These are phyloP conservation scores for Notolabrus celidotus DNA, from an alignment of 2,797 vertebrate genomes.

Conservation along the genomic window DNA sequence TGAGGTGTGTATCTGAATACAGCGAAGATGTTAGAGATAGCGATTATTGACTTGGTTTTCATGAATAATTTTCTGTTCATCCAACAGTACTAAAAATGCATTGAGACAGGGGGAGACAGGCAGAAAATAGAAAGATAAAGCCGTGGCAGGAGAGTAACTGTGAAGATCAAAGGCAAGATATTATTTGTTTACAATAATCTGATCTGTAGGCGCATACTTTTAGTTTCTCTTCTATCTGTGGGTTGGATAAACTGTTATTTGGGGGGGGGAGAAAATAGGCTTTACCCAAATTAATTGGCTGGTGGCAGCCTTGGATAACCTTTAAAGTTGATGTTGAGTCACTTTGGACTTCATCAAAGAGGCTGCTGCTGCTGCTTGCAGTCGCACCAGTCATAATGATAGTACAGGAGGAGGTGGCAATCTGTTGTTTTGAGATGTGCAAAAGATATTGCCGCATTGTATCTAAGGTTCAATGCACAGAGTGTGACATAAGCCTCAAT, in stretches of 20 bases:
- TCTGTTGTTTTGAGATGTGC: neutral
- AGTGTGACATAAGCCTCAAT: neutral
- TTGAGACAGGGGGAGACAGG: constrained; percentile 11
- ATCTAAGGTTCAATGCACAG: neutral
- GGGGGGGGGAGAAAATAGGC: neutral
- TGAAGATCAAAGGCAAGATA: constrained; percentile 30
- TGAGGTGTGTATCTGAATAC: constrained; percentile 6
- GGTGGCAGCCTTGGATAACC: neutral
- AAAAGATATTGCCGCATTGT: constrained; percentile 1
- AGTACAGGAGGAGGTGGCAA: neutral
- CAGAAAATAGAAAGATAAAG: constrained; percentile 31
- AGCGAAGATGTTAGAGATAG: constrained; percentile 29
- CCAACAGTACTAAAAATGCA: constrained; percentile 15
- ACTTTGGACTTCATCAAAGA: constrained; percentile 4
- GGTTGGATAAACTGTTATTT: neutral
- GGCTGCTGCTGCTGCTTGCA: neutral
- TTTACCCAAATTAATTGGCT: constrained; percentile 1
- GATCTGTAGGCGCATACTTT: constrained; percentile 8
- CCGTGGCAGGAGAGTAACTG: constrained; percentile 5
- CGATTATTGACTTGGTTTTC: constrained; percentile 29
- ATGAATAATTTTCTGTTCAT: constrained; percentile 35
- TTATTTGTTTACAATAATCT: constrained; percentile 38
- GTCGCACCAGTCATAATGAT: neutral
- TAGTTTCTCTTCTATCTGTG: constrained; percentile 1
- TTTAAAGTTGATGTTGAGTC: neutral